These are phyloP conservation scores for Capricornis sumatraensis DNA, from an alignment of 2,113 vertebrate species.

Conservation along the genomic window DNA sequence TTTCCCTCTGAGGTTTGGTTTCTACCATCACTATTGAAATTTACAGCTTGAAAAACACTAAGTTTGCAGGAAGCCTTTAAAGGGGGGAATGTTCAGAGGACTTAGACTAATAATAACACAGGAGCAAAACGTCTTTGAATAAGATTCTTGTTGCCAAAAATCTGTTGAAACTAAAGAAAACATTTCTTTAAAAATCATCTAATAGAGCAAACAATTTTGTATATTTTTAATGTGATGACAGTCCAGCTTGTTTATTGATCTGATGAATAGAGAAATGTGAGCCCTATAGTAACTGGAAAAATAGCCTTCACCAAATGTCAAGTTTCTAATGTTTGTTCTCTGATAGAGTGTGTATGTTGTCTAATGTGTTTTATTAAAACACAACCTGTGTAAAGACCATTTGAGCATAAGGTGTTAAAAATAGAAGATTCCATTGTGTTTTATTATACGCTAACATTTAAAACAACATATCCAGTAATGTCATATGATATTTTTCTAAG, in stretches of 20 bases:
- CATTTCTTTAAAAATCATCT: neutral
- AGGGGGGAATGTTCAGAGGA: neutral
- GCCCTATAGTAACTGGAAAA: conserved; percentile 30
- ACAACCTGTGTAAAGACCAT: neutral
- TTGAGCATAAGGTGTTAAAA: conserved; percentile 28
- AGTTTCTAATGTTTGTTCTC: conserved; percentile 26
- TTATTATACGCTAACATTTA: conserved; percentile 10
- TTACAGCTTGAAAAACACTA: conserved; percentile 28
- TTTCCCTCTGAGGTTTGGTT: conserved; percentile 39
- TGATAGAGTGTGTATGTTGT: conserved; percentile 18
- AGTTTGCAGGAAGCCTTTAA: conserved; percentile 22
- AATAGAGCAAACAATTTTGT: conserved; percentile 1
- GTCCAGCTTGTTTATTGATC: conserved; percentile 11
- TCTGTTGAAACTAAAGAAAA: conserved; percentile 9
- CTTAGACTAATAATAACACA: neutral
- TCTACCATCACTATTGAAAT: conserved; percentile 25
- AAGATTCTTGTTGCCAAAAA: neutral
- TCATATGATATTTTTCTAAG: conserved; percentile 40
- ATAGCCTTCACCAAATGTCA: conserved; percentile 26
- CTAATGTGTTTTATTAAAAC: conserved; percentile 23
- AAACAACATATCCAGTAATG: neutral
- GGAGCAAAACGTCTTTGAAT: conserved; percentile 19
- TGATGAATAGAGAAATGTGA: conserved; percentile 11
- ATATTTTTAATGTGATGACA: neutral
- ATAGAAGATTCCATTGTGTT: neutral